These are phyloP conservation scores for Spinus pinus DNA, from an alignment of 2,797 vertebrate species.

Conservation along the genomic window DNA sequence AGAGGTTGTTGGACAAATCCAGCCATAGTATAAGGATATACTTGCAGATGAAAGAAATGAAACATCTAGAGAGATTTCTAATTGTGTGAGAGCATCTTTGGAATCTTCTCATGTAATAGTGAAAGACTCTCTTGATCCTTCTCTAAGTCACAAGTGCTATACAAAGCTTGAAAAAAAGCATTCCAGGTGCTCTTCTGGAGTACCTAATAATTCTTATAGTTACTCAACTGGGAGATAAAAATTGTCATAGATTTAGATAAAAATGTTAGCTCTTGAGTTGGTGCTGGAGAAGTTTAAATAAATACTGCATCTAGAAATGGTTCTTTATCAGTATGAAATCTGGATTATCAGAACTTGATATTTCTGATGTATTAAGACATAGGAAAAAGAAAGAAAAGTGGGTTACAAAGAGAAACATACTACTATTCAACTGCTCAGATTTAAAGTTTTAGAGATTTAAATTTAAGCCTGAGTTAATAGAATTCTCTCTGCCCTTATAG, in stretches of 20 bases:
- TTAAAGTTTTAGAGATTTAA: background rate
- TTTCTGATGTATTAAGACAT: background rate
- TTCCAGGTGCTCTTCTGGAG: background rate
- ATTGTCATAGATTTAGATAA: background rate
- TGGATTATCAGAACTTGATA: background rate
- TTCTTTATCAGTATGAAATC: background rate
- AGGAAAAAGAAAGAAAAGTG: background rate
- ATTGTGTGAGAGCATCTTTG: background rate
- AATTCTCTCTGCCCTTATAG: background rate
- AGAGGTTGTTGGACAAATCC: background rate
- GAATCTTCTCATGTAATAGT: background rate
- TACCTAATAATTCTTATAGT: background rate
- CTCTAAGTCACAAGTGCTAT: background rate
- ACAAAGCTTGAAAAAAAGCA: background rate
- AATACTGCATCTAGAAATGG: background rate
- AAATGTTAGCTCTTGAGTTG: background rate
- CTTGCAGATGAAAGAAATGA: background rate
- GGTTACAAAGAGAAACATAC: fast-evolving
- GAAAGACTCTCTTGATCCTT: background rate
- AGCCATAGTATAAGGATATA: background rate
- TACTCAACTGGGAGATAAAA: background rate
- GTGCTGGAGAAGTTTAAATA: background rate
- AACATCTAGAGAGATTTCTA: background rate
- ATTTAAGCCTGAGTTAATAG: background rate
- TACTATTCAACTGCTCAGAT: background rate